Conservation (phyloP, 2,888 invertebrate species). For the Diplazon laetatorius region DNA sequence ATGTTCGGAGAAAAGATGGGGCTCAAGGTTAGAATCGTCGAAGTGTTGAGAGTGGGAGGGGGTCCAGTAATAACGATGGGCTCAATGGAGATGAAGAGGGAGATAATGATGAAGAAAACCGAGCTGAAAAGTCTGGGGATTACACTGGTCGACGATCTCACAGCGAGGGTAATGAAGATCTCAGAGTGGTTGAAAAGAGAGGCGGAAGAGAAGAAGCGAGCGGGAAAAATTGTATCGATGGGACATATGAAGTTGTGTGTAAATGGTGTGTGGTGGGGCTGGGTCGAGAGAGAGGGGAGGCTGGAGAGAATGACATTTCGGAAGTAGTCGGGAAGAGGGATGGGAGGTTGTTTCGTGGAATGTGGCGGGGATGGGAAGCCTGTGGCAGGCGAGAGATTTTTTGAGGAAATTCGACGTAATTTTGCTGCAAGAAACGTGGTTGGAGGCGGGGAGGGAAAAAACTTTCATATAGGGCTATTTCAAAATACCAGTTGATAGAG, state of each 20-base stretch:
- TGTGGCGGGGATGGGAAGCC: constrained; percentile 22
- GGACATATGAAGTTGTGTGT: constrained; percentile 33
- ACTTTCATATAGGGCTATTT: too few species aligned
- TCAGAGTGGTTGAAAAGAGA: constrained; percentile 13
- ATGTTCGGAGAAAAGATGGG: not conserved
- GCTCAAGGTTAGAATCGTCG: not conserved
- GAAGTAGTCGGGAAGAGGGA: not conserved
- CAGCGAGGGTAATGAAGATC: constrained; percentile 14
- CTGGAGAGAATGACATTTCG: constrained; percentile 10
- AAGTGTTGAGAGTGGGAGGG: not conserved
- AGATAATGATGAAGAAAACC: not conserved
- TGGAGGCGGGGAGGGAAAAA: constrained; percentile 27
- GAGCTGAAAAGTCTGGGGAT: not conserved
- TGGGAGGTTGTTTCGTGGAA: constrained; percentile 28
- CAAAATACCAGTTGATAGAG: too few species aligned
- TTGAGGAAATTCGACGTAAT: constrained; percentile 35
- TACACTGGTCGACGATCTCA: constrained; percentile 32
- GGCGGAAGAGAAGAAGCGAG: not conserved
- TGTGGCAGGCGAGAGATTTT: constrained; percentile 28
- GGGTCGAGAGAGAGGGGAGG: constrained; percentile 18
- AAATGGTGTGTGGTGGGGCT: constrained; percentile 17
- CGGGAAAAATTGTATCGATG: not conserved
- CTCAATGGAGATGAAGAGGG: not conserved
- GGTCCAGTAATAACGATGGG: constrained; percentile 3
- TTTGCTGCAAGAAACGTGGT: constrained; percentile 44